phyloP scores from a whole-genome alignment of 1,140 invertebrate species.

The Harpegnathos saltator region DNA sequence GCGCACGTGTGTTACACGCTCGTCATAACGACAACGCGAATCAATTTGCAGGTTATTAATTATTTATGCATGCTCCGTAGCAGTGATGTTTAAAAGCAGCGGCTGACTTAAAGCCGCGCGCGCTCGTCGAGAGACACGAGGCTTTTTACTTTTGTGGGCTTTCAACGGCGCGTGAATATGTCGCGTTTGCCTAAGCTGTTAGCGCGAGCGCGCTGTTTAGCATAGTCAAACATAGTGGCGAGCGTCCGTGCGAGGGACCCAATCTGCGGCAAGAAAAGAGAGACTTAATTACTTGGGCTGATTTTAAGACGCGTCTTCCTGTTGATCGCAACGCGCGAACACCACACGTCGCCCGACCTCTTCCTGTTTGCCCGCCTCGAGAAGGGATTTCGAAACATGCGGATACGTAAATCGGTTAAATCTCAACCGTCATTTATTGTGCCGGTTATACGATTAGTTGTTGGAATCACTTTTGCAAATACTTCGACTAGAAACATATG shows the following conservation, averaged over 20 bases:
- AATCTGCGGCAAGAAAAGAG: background rate
- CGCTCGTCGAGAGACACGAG: background rate
- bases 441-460: too few species aligned
- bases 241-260: conserved; percentile 9
- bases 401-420: too few species aligned
- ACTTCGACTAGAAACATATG: too few species aligned
- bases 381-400: too few species aligned
- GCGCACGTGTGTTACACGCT: background rate
- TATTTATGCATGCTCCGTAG: conserved; percentile 63
- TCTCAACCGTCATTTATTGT: too few species aligned
- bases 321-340: background rate
- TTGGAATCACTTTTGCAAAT: too few species aligned
- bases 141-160: conserved; percentile 42
- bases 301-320: conserved; percentile 45
- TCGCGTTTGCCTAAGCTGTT: conserved; percentile 72
- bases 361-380: conserved; percentile 8
- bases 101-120: conserved; percentile 16
- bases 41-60: conserved; percentile 64
- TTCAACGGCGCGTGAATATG: conserved; percentile 13
- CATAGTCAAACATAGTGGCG: conserved; percentile 72
- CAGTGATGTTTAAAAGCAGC: conserved; percentile 21
- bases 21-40: conserved; percentile 40
- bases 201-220: conserved; percentile 64
- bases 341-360: too few species aligned
- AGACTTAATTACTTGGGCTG: conserved; percentile 56